These are phyloP conservation scores for Anas platyrhynchos DNA, from an alignment of 2,113 vertebrate genomes.

Conservation along the genomic window DNA sequence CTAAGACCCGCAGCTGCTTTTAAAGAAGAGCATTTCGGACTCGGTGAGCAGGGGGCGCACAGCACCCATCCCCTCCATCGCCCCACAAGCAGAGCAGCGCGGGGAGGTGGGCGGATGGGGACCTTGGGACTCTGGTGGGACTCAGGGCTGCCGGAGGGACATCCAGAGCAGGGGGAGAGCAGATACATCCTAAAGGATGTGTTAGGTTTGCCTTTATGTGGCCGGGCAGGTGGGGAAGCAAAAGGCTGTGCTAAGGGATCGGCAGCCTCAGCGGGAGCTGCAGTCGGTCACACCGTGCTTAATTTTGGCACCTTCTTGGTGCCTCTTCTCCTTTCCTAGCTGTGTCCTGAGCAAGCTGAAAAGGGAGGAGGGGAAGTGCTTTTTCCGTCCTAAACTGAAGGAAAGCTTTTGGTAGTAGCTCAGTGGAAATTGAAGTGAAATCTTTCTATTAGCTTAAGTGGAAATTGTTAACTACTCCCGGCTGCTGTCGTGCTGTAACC, in stretches of 20 bases:
- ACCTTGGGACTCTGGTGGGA: background rate
- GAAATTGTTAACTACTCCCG: background rate
- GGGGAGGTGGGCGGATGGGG: too few species aligned
- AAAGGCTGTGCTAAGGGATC: background rate
- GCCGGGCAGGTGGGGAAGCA: background rate
- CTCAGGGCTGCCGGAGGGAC: background rate
- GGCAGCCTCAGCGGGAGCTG: background rate
- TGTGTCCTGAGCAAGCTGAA: background rate
- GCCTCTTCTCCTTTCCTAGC: background rate
- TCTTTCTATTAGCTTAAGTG: constrained; percentile 14
- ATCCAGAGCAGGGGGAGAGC: background rate
- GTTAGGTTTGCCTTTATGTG: background rate
- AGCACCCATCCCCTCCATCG: accelerated
- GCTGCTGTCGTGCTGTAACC: background rate
- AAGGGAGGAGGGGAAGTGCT: background rate
- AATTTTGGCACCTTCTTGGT: background rate
- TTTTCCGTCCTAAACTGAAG: background rate
- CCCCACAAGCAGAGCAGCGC: too few species aligned
- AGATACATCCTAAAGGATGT: background rate
- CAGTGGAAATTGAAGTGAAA: constrained; percentile 17
- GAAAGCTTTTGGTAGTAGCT: constrained; percentile 5
- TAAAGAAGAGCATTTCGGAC: background rate
- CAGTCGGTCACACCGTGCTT: background rate
- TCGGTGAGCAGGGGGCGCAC: background rate
- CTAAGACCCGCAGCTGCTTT: background rate